Base-by-base conservation (phyloP, 2,797 vertebrate species). In the Bothrops alternatus region DNA sequence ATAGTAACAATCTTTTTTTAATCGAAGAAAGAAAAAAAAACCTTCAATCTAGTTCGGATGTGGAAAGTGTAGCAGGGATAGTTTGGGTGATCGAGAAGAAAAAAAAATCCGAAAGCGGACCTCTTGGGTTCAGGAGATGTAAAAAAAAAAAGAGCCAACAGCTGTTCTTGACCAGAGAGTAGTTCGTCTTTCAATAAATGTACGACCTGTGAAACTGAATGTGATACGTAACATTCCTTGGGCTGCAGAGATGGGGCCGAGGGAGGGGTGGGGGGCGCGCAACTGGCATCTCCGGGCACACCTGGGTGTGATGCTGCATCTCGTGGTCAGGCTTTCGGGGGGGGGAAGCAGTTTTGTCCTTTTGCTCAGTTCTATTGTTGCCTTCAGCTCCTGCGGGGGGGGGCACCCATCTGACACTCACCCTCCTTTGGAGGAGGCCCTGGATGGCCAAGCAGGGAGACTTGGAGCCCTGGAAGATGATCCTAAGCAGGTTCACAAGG, bases 1-100 rank as follows among this genome's bases (percentile, higher is more conserved):
- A 98, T 98, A 98, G 98, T 98, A 97, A 98, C 98, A 98, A 98
- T 98, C 97, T 94, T 32, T 50, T 92, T 63, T 58, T 42, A 92
- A 93, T 78, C n/a, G 55, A 63, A 60, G 88, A 53, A 58, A 91
- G 56, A 95, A 95, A 95, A 78, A 93, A 96, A 97, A 98, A 98
- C 98, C 96, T 97, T 98, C 98, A 98, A 97, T 98, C 98, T 99
- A 98, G 98, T 98, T 98, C 98, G 97, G 98, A 98, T 97, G 98
- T 98, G 98, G 98, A 98, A 98, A 98, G 98, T 98, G 97, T 99
- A 99, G 98, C 96, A 96, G 96, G 92, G 61, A 97, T 99, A 98
- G 98, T 97, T 96, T 96, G 98, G 97, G 97, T 92, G 93, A 95
- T 87, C 37, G 53, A 94, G 90, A 82, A 65, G 8, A 69, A 69